Conservation (phyloP, 1,140 invertebrate species). For the Saccostrea echinata region DNA sequence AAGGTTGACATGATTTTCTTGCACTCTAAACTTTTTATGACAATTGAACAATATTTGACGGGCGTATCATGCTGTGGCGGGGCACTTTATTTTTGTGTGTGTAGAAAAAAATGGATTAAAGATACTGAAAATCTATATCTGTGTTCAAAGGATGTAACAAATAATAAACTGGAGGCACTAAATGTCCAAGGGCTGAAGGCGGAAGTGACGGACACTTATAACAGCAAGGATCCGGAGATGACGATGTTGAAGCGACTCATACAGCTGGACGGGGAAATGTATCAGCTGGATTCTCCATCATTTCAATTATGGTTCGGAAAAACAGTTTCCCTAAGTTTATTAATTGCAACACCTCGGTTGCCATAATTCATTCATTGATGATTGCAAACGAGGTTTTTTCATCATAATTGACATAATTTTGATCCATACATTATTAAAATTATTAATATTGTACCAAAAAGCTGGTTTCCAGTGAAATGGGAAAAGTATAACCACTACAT, state of each 20-base stretch:
- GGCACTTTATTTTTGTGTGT: not conserved
- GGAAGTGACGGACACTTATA: not conserved
- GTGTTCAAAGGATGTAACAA: not conserved
- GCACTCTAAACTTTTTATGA: too few species aligned
- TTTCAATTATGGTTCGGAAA: slow-evolving; percentile 6
- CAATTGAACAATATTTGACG: too few species aligned
- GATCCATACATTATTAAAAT: too few species aligned
- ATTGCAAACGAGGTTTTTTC: too few species aligned
- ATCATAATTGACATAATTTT: too few species aligned
- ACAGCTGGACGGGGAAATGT: not conserved
- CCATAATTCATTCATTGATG: too few species aligned
- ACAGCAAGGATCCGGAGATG: not conserved
- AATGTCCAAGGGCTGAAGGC: not conserved
- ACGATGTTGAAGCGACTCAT: not conserved
- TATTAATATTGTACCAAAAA: too few species aligned
- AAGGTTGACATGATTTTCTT: too few species aligned
- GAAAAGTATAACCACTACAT: too few species aligned
- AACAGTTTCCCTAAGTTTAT: not conserved
- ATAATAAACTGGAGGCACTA: not conserved
- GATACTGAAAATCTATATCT: not conserved
- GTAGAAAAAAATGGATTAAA: not conserved
- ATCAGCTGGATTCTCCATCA: not conserved
- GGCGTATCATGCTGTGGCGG: too few species aligned
- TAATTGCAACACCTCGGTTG: not conserved
- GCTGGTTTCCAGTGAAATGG: too few species aligned